Evolutionary conservation across 2,797 vertebrate genomes (phyloP).

Genomic region (Uromys caudimaculatus): DNA sequence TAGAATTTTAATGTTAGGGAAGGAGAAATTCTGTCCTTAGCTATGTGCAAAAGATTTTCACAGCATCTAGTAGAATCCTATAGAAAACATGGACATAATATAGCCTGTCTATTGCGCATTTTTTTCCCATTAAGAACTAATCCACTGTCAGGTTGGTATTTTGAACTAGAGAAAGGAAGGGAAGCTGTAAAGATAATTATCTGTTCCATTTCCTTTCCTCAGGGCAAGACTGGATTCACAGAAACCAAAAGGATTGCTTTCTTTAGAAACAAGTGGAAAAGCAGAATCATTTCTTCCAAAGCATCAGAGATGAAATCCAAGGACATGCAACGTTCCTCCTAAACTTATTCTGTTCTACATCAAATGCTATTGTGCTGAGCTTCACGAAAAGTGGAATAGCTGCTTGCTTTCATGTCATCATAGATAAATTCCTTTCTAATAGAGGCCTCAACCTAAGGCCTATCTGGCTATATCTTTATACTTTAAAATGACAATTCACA

Average conservation of each 20-base stretch:
- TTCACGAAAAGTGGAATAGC: not conserved
- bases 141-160: not conserved
- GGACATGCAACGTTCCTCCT: not conserved
- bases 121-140: conserved; percentile 1
- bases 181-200: conserved; percentile 40
- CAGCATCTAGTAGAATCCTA: not conserved
- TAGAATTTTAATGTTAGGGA: conserved; percentile 12
- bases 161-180: conserved; percentile 26
- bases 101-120: not conserved
- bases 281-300: not conserved
- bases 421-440: not conserved
- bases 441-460: not conserved
- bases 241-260: not conserved
- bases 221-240: not conserved
- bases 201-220: conserved; percentile 12
- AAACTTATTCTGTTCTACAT: not conserved
- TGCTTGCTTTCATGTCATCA: not conserved
- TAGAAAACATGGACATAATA: not conserved
- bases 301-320: not conserved
- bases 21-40: not conserved
- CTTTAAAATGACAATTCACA: not conserved
- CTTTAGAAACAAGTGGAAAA: conserved; percentile 38
- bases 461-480: not conserved
- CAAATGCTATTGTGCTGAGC: conserved; percentile 11
- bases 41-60: not conserved